Percentiles rank a stretch among this genome's conserved stretches.
These are phyloP conservation scores for Sitta carolinensis DNA, from an alignment of 2,797 vertebrate genomes.

Conservation along the genomic window DNA sequence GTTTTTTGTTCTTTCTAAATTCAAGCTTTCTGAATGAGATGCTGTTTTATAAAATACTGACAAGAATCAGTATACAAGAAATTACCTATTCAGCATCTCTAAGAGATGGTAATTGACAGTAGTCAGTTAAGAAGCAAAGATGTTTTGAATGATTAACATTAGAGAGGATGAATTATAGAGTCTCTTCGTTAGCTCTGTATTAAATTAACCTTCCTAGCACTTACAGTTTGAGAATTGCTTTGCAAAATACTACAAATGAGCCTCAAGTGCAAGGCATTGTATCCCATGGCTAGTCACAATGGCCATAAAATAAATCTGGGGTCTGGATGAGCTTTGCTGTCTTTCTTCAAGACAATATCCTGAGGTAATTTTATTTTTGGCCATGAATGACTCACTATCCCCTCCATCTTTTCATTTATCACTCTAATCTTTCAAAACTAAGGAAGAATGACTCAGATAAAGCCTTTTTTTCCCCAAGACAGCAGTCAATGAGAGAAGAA, in stretches of 20 bases:
- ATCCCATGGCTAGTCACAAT: background rate
- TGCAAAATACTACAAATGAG: background rate
- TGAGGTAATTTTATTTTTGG: background rate
- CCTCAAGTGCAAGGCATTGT: background rate
- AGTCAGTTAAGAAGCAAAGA: constrained; percentile 54
- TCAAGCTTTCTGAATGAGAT: constrained; percentile 46
- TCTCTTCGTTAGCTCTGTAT: constrained; percentile 13
- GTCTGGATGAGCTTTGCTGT: background rate
- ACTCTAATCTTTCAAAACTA: background rate
- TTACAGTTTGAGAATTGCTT: background rate
- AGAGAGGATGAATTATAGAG: constrained; percentile 17
- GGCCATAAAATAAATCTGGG: background rate
- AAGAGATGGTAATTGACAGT: constrained; percentile 38
- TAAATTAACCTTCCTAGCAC: constrained; percentile 35
- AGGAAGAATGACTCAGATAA: background rate
- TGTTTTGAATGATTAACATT: constrained; percentile 36
- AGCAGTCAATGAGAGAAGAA: background rate
- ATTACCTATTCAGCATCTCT: constrained; percentile 45
- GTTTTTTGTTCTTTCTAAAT: constrained; percentile 43
- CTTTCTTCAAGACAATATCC: background rate
- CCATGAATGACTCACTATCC: background rate
- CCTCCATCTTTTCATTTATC: background rate
- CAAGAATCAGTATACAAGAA: constrained; percentile 56
- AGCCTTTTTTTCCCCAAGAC: background rate
- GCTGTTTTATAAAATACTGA: constrained; percentile 58